Evolutionary conservation across 1,140 invertebrate genomes (phyloP).

Genomic region (Hyles vespertilio): DNA sequence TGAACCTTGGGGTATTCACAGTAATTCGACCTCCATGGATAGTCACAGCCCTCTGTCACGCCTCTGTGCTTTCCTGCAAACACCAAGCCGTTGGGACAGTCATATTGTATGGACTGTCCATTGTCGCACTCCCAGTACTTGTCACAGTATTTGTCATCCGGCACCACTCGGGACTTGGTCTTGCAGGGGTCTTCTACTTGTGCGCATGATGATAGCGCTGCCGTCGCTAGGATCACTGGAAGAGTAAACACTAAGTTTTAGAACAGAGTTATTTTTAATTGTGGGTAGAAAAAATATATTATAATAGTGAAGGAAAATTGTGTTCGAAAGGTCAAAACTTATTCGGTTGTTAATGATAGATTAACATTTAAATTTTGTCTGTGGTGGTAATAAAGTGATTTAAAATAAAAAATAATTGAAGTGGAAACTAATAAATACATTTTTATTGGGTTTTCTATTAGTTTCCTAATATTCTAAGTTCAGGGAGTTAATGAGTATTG

Average conservation of each 20-base stretch:
- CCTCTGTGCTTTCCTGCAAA: conserved; percentile 92
- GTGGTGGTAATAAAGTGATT: too few relatives aligned
- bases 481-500: too few relatives aligned
- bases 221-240: conserved; percentile 41
- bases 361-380: too few relatives aligned
- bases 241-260: neutral
- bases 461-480: too few relatives aligned
- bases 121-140: conserved; percentile 89
- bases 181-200: conserved; percentile 85
- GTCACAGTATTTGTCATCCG: conserved; percentile 89
- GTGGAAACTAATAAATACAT: too few relatives aligned
- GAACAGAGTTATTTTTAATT: neutral
- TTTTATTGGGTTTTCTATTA: too few relatives aligned
- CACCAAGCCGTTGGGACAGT: conserved; percentile 93
- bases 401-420: too few relatives aligned
- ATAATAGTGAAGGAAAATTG: too few relatives aligned
- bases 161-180: conserved; percentile 83
- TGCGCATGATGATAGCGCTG: conserved; percentile 36
- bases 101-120: conserved; percentile 87
- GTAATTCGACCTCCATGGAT: conserved; percentile 91
- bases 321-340: too few relatives aligned
- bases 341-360: too few relatives aligned
- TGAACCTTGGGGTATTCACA: conserved; percentile 80
- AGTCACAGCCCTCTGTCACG: conserved; percentile 91
- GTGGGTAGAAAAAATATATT: neutral